A percentile compares a stretch with the other conserved stretches of the same genome.
Conservation (phyloP, 2,888 invertebrate genomes). For the Bombyx huttoni region DNA sequence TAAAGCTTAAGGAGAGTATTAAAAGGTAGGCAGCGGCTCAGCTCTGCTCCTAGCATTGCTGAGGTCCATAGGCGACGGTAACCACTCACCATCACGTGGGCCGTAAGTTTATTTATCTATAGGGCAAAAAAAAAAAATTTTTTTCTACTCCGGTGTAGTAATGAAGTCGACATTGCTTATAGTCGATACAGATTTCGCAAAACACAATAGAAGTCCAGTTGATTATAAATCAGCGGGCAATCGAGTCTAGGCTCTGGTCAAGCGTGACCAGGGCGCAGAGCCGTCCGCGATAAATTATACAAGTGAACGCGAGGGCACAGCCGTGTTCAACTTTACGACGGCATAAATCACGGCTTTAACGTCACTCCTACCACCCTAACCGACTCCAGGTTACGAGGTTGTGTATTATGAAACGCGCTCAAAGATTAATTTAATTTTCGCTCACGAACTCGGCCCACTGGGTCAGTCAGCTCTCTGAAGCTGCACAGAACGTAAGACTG, state of each 20-base stretch:
- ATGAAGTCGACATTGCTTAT: constrained; percentile 5
- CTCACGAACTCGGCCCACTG: constrained; percentile 16
- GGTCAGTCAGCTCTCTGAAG: constrained; percentile 13
- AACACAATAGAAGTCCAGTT: constrained; percentile 4
- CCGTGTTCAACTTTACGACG: constrained; percentile 60
- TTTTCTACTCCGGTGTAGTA: too few relatives aligned
- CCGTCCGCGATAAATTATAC: constrained; percentile 55
- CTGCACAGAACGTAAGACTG: not conserved
- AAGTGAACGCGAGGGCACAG: constrained; percentile 61
- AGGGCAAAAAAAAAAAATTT: too few relatives aligned
- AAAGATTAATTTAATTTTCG: constrained; percentile 19
- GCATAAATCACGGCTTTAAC: constrained; percentile 54
- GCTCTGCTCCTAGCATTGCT: too few relatives aligned
- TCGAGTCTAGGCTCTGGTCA: constrained; percentile 46
- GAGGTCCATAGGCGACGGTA: too few relatives aligned
- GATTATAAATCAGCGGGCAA: constrained; percentile 10
- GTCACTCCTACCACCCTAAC: constrained; percentile 39
- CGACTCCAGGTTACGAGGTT: constrained; percentile 25
- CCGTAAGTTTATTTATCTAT: too few relatives aligned
- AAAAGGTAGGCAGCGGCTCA: too few relatives aligned
- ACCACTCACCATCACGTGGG: too few relatives aligned
- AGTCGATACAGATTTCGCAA: constrained; percentile 29
- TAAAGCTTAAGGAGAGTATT: too few relatives aligned
- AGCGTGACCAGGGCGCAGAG: constrained; percentile 32
- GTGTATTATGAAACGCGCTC: constrained; percentile 24